A percentile compares a stretch with the other conserved stretches of the same genome.
Conservation (phyloP, 2,113 vertebrate species). For the Odontesthes bonariensis region DNA sequence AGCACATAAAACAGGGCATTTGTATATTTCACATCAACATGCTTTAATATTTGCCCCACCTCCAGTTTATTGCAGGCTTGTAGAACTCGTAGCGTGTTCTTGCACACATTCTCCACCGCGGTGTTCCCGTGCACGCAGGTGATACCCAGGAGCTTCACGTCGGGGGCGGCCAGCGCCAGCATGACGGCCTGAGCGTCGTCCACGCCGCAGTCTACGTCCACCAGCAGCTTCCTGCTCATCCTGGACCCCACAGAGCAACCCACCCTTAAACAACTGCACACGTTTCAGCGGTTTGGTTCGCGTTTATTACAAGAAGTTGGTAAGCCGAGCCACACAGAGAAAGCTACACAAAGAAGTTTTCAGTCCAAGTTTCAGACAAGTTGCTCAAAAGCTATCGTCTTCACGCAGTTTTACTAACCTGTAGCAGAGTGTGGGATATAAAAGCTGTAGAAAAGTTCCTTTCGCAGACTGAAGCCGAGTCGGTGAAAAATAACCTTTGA, state of each 20-base stretch:
- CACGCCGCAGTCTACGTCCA: slow-evolving; percentile 84
- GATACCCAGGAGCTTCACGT: slow-evolving; percentile 79
- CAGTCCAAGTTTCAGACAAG: not conserved
- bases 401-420: slow-evolving; percentile 11
- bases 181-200: slow-evolving; percentile 86
- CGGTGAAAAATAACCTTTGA: slow-evolving; percentile 46
- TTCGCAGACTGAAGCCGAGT: slow-evolving; percentile 1
- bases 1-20: no score
- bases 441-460: not conserved
- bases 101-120: slow-evolving; percentile 83
- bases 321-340: not conserved
- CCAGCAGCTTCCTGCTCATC: slow-evolving; percentile 78
- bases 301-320: not conserved
- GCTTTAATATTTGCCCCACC: slow-evolving; percentile 50
- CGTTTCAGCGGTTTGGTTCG: no score
- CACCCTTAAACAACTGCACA: not conserved
- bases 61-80: slow-evolving; percentile 74
- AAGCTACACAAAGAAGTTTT: not conserved
- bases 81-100: slow-evolving; percentile 80
- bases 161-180: slow-evolving; percentile 79
- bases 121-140: slow-evolving; percentile 84
- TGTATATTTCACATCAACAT: not conserved
- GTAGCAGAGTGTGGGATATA: not conserved
- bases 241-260: slow-evolving; percentile 37
- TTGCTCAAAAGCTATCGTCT: not conserved